Conservation (phyloP, 2,113 vertebrate genomes). For the Oncorhynchus gorbuscha region DNA sequence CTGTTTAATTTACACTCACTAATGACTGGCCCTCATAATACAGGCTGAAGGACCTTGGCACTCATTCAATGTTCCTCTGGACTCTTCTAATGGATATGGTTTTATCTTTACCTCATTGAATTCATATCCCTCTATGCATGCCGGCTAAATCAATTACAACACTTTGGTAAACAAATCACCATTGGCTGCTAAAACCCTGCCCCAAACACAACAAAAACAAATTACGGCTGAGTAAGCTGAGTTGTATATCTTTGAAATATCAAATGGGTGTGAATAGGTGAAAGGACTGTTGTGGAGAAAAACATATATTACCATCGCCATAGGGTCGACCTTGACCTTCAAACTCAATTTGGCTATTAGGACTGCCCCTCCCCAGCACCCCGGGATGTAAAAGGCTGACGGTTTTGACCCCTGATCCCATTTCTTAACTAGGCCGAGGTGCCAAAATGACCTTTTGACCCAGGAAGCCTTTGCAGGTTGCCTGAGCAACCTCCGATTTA, state of each 20-base stretch:
- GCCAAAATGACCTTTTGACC: conserved; percentile 78
- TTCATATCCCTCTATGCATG: conserved; percentile 65
- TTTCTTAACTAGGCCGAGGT: conserved; percentile 82
- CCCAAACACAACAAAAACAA: conserved; percentile 57
- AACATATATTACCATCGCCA: conserved; percentile 70
- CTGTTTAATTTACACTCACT: conserved; percentile 72
- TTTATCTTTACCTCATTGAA: conserved; percentile 68
- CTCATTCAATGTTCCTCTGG: conserved; percentile 62
- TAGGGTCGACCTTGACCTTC: conserved; percentile 79
- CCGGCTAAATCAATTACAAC: conserved; percentile 67
- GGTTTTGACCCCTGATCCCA: conserved; percentile 79
- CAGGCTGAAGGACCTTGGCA: conserved; percentile 72
- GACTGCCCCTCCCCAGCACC: conserved; percentile 69
- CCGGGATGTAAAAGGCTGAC: conserved; percentile 76
- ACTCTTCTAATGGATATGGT: conserved; percentile 63
- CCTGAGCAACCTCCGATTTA: conserved; percentile 74
- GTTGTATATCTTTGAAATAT: conserved; percentile 38
- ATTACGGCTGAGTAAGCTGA: conserved; percentile 30
- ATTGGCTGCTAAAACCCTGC: conserved; percentile 54
- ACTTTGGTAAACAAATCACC: conserved; percentile 60
- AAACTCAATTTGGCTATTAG: conserved; percentile 80
- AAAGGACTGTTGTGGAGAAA: conserved; percentile 61
- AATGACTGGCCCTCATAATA: conserved; percentile 70
- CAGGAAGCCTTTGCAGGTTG: conserved; percentile 77
- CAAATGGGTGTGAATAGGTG: conserved; percentile 15